Conservation (phyloP, 2,888 invertebrate genomes). For the Macrosiphum euphorbiae region DNA sequence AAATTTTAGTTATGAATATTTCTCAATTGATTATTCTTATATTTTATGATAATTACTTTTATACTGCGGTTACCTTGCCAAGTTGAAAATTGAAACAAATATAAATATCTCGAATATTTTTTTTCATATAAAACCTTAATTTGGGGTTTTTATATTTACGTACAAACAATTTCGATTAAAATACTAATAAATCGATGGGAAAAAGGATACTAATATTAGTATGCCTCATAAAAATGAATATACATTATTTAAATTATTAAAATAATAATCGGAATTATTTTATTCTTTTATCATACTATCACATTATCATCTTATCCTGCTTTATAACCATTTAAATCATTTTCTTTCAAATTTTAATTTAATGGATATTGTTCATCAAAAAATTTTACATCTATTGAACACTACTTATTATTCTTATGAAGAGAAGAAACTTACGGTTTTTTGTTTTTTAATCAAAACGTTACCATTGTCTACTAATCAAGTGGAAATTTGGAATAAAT, state of each 20-base stretch:
- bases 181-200: neutral
- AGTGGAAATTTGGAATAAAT: neutral
- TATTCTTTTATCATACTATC: neutral
- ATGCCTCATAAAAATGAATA: neutral
- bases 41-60: neutral
- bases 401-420: neutral
- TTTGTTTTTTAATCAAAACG: neutral
- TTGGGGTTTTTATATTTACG: neutral
- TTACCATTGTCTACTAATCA: neutral
- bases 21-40: neutral
- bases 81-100: neutral
- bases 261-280: neutral
- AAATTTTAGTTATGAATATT: no score
- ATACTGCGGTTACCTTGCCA: neutral
- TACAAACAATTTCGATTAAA: neutral
- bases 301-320: neutral
- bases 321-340: neutral
- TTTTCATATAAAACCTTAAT: neutral
- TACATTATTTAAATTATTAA: conserved; percentile 2
- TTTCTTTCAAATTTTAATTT: neutral
- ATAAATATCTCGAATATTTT: neutral
- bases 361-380: neutral
- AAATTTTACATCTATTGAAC: neutral
- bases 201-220: neutral
- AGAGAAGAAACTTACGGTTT: neutral